Percentiles rank a stretch among this genome's conserved stretches.
Evolutionary conservation across 64 coral and sea anemone species (phyloP).

Genomic region (Stichodactyla helianthus): DNA sequence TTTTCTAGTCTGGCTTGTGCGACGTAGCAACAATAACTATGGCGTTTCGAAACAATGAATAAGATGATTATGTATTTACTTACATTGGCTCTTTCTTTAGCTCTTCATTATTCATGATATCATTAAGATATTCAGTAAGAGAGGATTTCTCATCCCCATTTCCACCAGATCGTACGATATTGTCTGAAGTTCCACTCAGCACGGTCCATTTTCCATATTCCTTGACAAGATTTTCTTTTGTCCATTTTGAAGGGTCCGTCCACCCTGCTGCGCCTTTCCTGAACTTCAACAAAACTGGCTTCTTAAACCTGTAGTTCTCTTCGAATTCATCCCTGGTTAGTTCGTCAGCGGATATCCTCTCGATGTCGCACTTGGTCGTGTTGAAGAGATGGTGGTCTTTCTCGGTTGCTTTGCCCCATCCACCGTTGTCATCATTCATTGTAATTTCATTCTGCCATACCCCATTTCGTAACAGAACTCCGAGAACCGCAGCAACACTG

Average conservation of each 20-base stretch:
- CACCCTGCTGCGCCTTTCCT: slow-evolving; percentile 35
- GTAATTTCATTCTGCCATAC: background rate
- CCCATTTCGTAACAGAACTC: background rate
- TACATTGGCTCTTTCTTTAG: slow-evolving; percentile 27
- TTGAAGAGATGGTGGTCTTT: slow-evolving; percentile 1
- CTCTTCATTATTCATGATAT: slow-evolving; percentile 26
- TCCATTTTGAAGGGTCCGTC: slow-evolving; percentile 39
- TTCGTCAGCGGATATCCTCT: slow-evolving; percentile 10
- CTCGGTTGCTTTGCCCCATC: slow-evolving; percentile 1
- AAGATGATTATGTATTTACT: background rate
- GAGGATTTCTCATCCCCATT: slow-evolving; percentile 17
- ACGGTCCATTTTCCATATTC: slow-evolving; percentile 11
- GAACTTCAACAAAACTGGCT: slow-evolving; percentile 27
- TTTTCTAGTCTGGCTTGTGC: no score
- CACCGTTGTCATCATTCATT: background rate
- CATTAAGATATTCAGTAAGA: slow-evolving; percentile 19
- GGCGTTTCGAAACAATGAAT: background rate
- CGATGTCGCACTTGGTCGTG: slow-evolving; percentile 22
- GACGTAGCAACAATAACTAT: background rate
- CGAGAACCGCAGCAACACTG: background rate
- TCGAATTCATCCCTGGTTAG: slow-evolving; percentile 27
- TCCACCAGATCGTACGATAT: slow-evolving; percentile 20
- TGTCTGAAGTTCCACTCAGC: slow-evolving; percentile 19
- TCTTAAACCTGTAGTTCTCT: slow-evolving; percentile 27
- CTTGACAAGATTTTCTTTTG: slow-evolving; percentile 17